These are phyloP conservation scores for Priocnemis perturbator DNA, from an alignment of 2,888 invertebrate genomes.

Conservation along the genomic window DNA sequence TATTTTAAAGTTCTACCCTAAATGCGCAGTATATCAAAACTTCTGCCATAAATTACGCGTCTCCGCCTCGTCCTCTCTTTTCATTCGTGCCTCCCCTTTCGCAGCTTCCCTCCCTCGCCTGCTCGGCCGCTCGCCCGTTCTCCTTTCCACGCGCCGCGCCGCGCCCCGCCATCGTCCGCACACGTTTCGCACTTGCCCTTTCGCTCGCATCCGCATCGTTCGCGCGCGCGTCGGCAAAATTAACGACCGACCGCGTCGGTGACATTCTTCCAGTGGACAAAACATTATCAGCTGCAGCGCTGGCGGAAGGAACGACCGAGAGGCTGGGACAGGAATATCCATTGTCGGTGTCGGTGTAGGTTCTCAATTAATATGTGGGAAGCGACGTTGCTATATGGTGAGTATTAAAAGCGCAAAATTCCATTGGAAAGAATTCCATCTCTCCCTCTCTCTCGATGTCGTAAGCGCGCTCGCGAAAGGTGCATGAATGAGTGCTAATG, in stretches of 20 bases:
- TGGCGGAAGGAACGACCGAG: background rate
- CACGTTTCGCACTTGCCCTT: conserved; percentile 48
- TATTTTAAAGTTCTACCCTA: conserved; percentile 69
- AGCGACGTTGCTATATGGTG: conserved; percentile 12
- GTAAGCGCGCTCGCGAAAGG: background rate
- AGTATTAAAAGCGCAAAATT: conserved; percentile 28
- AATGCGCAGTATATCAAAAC: conserved; percentile 67
- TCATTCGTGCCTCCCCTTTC: conserved; percentile 17
- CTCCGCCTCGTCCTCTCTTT: conserved; percentile 37
- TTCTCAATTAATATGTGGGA: conserved; percentile 40
- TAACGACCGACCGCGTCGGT: conserved; percentile 37
- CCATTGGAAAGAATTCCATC: conserved; percentile 24
- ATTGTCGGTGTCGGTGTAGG: conserved; percentile 16
- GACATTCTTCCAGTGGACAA: conserved; percentile 25
- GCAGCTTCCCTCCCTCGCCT: conserved; percentile 11
- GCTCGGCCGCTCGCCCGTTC: conserved; percentile 10
- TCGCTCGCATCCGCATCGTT: conserved; percentile 26
- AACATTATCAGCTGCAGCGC: conserved; percentile 34
- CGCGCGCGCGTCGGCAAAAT: conserved; percentile 25
- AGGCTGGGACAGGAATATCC: background rate
- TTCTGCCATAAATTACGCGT: conserved; percentile 63
- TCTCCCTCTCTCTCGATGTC: conserved; percentile 8
- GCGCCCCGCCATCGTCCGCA: conserved; percentile 4
- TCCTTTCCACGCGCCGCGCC: conserved; percentile 28
- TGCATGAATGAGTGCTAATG: conserved; percentile 6